These are phyloP conservation scores for Cepaea hortensis DNA, from an alignment of 2,888 invertebrate genomes.

Conservation along the genomic window DNA sequence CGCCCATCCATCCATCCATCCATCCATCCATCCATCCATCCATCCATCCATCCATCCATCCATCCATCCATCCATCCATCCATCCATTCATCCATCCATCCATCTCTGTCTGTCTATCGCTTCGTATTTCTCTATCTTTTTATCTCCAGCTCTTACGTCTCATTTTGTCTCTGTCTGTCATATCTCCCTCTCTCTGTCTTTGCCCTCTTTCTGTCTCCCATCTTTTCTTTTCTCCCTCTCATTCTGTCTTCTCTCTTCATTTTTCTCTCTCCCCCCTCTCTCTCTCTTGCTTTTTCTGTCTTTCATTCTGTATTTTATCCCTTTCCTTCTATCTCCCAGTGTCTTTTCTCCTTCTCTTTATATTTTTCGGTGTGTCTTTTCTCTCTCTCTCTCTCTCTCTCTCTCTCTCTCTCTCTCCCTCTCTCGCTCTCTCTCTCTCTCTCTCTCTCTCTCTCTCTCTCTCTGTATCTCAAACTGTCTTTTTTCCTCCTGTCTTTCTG, in stretches of 20 bases:
- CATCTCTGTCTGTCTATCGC: too few relatives aligned
- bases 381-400: background rate
- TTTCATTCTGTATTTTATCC: background rate
- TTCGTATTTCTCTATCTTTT: too few relatives aligned
- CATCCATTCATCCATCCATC: too few relatives aligned
- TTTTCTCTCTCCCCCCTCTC: background rate
- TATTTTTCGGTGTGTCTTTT: background rate
- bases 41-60: too few relatives aligned
- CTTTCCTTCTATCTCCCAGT: background rate
- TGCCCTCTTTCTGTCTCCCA: background rate
- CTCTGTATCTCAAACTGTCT: background rate
- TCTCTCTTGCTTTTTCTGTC: background rate
- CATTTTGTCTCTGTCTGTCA: background rate
- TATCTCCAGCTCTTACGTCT: background rate
- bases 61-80: too few relatives aligned
- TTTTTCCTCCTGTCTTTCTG: too few relatives aligned
- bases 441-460: background rate
- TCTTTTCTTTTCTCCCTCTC: background rate
- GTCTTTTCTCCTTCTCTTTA: background rate
- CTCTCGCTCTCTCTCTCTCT: background rate
- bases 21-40: too few relatives aligned
- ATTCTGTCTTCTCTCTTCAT: background rate
- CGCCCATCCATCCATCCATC: too few relatives aligned
- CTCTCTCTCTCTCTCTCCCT: background rate
- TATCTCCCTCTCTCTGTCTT: background rate